Evolutionary conservation across 2,888 invertebrate species (phyloP).

Genomic region (Ramazzottius varieornatus): DNA sequence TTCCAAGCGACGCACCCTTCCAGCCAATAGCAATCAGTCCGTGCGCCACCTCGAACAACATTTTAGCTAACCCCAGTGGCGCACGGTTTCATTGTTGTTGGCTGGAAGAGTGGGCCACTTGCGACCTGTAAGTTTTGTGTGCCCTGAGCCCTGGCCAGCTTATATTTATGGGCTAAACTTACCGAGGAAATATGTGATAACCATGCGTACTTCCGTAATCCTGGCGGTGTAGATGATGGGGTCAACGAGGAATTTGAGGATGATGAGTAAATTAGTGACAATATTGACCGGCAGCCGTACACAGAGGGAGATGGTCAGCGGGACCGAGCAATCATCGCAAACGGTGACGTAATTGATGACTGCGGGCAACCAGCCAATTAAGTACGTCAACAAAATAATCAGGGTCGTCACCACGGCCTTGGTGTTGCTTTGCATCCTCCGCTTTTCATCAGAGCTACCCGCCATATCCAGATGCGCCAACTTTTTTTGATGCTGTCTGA

Average conservation of each 20-base stretch:
- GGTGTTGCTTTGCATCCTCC: conserved; percentile 17
- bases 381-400: conserved; percentile 30
- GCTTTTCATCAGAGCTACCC: conserved; percentile 2
- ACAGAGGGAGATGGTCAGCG: conserved; percentile 8
- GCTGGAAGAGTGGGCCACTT: too few relatives aligned
- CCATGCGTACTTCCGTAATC: conserved; percentile 33
- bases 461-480: background rate
- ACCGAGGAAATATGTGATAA: background rate
- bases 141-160: too few relatives aligned
- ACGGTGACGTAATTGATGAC: conserved; percentile 31
- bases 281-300: conserved; percentile 10
- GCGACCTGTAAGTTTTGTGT: too few relatives aligned
- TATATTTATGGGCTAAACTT: background rate
- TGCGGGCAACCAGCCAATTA: conserved; percentile 36
- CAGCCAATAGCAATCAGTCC: too few relatives aligned
- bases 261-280: conserved; percentile 30
- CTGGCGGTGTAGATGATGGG: conserved; percentile 38
- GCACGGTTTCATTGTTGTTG: too few relatives aligned
- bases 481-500: conserved; percentile 13
- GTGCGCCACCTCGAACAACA: too few relatives aligned
- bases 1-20: too few relatives aligned
- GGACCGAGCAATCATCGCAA: conserved; percentile 28
- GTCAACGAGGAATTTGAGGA: conserved; percentile 35
- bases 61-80: too few relatives aligned
- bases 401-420: conserved; percentile 36